These are phyloP conservation scores for Thera obeliscata DNA, from an alignment of 2,888 invertebrate species.

Conservation along the genomic window DNA sequence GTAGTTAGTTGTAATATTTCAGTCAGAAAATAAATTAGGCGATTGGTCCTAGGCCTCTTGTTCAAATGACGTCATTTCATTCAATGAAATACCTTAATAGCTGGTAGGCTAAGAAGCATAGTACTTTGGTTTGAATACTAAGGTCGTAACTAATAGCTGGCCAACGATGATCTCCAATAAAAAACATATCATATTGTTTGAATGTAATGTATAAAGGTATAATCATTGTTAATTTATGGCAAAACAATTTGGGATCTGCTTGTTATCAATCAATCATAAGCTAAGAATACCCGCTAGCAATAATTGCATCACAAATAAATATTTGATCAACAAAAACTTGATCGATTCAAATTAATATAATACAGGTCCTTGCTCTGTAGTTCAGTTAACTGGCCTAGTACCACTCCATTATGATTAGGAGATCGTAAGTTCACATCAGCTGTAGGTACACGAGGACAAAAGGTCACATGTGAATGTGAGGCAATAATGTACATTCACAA, in stretches of 20 bases:
- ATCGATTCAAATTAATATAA: slow-evolving; percentile 12
- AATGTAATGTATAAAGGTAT: no score
- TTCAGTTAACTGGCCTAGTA: slow-evolving; percentile 8
- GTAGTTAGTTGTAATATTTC: no score
- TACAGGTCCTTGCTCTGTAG: slow-evolving; percentile 2
- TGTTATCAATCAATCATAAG: slow-evolving; percentile 18
- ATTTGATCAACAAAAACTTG: slow-evolving; percentile 20
- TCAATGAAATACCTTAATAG: no score
- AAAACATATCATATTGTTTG: neutral
- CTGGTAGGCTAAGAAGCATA: no score
- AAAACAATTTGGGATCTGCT: slow-evolving; percentile 6
- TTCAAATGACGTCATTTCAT: no score
- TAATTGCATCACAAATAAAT: slow-evolving; percentile 20
- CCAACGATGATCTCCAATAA: no score
- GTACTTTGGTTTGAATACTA: no score
- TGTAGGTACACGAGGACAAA: slow-evolving; percentile 11
- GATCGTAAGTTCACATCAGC: slow-evolving; percentile 22
- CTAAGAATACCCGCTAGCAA: slow-evolving; percentile 15
- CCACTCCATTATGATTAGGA: slow-evolving; percentile 5
- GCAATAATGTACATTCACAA: slow-evolving; percentile 17
- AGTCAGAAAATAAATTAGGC: no score
- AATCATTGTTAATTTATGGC: slow-evolving; percentile 7
- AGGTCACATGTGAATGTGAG: slow-evolving; percentile 21
- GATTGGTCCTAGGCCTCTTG: no score
- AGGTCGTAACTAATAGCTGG: no score